Evolutionary conservation across 1,140 invertebrate species (phyloP).

Genomic region (Medauroidea extradentata): DNA sequence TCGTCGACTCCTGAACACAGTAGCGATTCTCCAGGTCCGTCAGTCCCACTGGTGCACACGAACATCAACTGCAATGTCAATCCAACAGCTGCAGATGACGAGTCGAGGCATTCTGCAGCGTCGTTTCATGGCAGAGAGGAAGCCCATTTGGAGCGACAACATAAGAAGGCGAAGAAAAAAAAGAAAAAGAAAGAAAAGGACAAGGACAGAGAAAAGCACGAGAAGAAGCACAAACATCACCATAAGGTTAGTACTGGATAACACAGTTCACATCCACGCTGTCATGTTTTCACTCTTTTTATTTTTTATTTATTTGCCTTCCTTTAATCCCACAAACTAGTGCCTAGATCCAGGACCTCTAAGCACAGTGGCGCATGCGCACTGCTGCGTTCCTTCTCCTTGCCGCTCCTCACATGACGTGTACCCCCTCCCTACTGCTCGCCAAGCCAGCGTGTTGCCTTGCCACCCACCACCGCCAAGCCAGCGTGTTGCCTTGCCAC

Average conservation of each 20-base stretch:
- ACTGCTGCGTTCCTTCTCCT: no score
- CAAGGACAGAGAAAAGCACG: constrained; percentile 57
- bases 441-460: no score
- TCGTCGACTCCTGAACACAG: constrained; percentile 65
- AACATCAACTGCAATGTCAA: constrained; percentile 44
- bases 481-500: no score
- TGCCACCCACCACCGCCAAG: no score
- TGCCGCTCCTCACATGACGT: no score
- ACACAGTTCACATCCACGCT: no score
- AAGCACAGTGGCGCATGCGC: no score
- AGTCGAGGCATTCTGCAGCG: constrained; percentile 13
- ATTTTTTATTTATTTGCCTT: no score
- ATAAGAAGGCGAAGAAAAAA: constrained; percentile 72
- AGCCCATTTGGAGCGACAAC: constrained; percentile 34
- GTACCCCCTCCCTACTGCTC: no score
- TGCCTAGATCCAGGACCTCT: no score
- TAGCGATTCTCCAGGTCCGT: constrained; percentile 48
- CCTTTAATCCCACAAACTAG: no score
- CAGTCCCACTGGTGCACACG: constrained; percentile 19
- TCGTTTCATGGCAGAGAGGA: constrained; percentile 20
- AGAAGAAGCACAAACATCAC: constrained; percentile 60
- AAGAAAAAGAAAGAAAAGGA: constrained; percentile 67
- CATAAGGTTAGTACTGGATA: constrained; percentile 59
- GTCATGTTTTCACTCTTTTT: no score
- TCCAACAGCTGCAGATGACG: constrained; percentile 16